These are phyloP conservation scores for Hymenochirus boettgeri DNA, from an alignment of 2,113 vertebrate species.

Conservation along the genomic window DNA sequence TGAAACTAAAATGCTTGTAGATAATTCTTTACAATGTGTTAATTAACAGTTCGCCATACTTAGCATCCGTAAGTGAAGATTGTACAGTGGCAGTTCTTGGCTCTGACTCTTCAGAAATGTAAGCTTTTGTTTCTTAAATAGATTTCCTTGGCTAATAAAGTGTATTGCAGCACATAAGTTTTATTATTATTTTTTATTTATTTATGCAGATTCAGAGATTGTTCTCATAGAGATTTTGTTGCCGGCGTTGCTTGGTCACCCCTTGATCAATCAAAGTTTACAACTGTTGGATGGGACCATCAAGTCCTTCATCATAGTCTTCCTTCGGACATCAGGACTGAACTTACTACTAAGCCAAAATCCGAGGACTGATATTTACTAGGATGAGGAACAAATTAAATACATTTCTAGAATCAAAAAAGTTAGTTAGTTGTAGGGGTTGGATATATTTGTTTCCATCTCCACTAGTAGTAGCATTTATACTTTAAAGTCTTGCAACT, in stretches of 20 bases:
- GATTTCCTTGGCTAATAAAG: no score
- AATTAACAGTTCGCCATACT: conserved; percentile 74
- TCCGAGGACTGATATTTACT: conserved; percentile 43
- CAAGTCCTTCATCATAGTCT: conserved; percentile 85
- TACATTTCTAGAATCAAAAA: neutral
- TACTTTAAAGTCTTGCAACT: neutral
- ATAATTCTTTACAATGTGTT: no score
- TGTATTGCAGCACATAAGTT: no score
- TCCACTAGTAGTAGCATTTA: neutral
- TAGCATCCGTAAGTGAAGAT: conserved; percentile 90
- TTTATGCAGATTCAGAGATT: conserved; percentile 71
- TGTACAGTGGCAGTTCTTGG: conserved; percentile 82
- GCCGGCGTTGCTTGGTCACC: conserved; percentile 83
- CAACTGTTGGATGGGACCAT: conserved; percentile 93
- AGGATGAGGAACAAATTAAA: no score
- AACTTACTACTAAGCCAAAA: conserved; percentile 49
- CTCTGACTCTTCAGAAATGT: conserved; percentile 77
- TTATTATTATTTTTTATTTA: neutral
- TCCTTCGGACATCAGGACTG: conserved; percentile 48
- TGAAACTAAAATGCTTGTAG: no score
- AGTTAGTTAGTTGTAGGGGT: neutral
- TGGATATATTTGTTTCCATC: neutral
- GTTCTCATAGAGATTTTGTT: conserved; percentile 84
- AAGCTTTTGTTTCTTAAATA: conserved; percentile 50
- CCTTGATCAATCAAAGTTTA: conserved; percentile 70